Evolutionary conservation across 2,797 vertebrate genomes (phyloP).

Genomic region (Anguilla pacifica): DNA sequence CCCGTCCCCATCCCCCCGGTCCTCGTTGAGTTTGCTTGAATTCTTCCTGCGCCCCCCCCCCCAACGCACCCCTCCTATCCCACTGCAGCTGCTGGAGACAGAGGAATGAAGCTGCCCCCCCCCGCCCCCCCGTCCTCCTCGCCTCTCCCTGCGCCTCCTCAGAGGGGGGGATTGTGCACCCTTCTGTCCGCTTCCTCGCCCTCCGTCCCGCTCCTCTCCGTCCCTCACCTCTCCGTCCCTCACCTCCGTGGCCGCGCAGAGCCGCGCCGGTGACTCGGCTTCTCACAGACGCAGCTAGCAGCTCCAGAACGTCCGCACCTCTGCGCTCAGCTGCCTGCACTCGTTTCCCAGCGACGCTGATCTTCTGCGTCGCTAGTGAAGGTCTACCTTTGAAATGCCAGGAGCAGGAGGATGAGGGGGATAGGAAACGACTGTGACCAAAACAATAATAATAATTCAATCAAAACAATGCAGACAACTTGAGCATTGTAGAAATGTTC

Average conservation of each 20-base stretch:
- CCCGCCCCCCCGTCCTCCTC: not conserved
- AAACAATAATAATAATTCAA: not conserved
- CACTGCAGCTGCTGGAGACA: not conserved
- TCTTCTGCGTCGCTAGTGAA: not conserved
- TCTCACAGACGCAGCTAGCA: not conserved
- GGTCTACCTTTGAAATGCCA: not conserved
- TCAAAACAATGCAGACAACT: not conserved
- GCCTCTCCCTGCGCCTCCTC: not conserved
- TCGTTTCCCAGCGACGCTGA: not conserved
- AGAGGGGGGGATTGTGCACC: not conserved
- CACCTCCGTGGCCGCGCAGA: not conserved
- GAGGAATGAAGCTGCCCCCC: not conserved
- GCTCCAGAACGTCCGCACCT: not conserved
- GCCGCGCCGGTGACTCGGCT: not conserved
- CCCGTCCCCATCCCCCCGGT: conserved; percentile 29
- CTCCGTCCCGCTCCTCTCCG: conserved; percentile 2
- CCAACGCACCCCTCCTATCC: not conserved
- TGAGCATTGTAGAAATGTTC: not conserved
- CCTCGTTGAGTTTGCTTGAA: not conserved
- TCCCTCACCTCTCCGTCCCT: conserved; percentile 3
- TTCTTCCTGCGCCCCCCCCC: not conserved
- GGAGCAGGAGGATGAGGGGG: not conserved
- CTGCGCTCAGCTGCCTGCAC: not conserved
- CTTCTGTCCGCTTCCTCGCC: conserved; percentile 20
- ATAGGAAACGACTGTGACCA: not conserved